These are phyloP conservation scores for Xenopus laevis DNA, from an alignment of 2,113 vertebrate genomes.

Conservation along the genomic window DNA sequence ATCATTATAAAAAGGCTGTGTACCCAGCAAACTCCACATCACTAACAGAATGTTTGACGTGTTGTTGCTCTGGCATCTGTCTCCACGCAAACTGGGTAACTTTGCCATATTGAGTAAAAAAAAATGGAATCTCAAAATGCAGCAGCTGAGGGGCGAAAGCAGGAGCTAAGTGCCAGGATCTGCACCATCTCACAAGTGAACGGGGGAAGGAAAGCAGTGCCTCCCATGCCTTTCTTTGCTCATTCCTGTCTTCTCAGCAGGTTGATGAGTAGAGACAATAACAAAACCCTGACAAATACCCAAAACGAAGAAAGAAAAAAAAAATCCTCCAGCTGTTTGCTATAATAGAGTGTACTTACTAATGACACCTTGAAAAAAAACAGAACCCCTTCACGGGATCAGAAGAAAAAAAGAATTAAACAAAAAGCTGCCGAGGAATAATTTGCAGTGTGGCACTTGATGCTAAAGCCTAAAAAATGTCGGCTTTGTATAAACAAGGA, in stretches of 20 bases:
- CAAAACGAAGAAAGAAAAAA: slow-evolving; percentile 47
- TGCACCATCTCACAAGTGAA: slow-evolving; percentile 92
- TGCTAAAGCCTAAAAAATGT: slow-evolving; percentile 98
- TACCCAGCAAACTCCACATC: slow-evolving; percentile 18
- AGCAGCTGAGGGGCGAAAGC: slow-evolving; percentile 49
- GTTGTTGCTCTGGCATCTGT: slow-evolving; percentile 64
- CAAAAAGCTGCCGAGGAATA: slow-evolving; percentile 88
- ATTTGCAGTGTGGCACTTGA: slow-evolving; percentile 82
- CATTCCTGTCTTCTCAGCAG: slow-evolving; percentile 55
- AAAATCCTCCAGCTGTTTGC: slow-evolving; percentile 64
- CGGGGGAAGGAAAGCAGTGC: slow-evolving; percentile 44
- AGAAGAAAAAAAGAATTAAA: slow-evolving; percentile 86
- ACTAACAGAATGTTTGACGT: slow-evolving; percentile 30
- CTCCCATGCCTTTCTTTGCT: slow-evolving; percentile 17
- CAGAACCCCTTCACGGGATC: slow-evolving; percentile 78
- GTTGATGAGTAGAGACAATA: slow-evolving; percentile 67
- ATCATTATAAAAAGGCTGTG: slow-evolving; percentile 18
- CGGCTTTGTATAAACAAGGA: slow-evolving; percentile 91
- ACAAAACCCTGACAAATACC: slow-evolving; percentile 68
- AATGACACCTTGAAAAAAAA: slow-evolving; percentile 97
- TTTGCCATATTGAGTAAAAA: slow-evolving; percentile 94
- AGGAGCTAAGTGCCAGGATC: slow-evolving; percentile 81
- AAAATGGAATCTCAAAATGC: slow-evolving; percentile 72
- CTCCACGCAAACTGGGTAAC: slow-evolving; percentile 73
- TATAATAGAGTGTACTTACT: slow-evolving; percentile 66